These are phyloP conservation scores for Dryobota labecula DNA, from an alignment of 2,888 invertebrate genomes.

Conservation along the genomic window DNA sequence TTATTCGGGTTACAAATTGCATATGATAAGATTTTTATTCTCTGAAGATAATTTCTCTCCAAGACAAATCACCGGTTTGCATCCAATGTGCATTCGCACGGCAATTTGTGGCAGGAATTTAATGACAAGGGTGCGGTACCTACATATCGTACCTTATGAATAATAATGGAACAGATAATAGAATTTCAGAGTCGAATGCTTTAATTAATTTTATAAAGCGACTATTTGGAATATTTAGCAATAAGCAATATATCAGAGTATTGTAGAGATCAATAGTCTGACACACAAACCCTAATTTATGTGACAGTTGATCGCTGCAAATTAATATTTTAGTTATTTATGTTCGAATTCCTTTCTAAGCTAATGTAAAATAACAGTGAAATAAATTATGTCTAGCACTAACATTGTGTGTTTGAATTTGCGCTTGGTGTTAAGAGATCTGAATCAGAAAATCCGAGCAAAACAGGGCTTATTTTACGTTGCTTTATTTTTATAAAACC, in stretches of 20 bases:
- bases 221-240: slow-evolving; percentile 44
- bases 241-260: slow-evolving; percentile 36
- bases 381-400: slow-evolving; percentile 44
- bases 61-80: slow-evolving; percentile 47
- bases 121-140: slow-evolving; percentile 36
- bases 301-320: slow-evolving; percentile 53
- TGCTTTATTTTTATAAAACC: slow-evolving; percentile 8
- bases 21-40: slow-evolving; percentile 66
- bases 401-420: slow-evolving; percentile 43
- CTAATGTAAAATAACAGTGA: slow-evolving; percentile 44
- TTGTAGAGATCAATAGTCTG: slow-evolving; percentile 51
- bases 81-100: slow-evolving; percentile 34
- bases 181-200: slow-evolving; percentile 38
- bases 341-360: slow-evolving; percentile 43
- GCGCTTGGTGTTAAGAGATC: slow-evolving; percentile 31
- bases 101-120: slow-evolving; percentile 37
- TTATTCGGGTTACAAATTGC: slow-evolving; percentile 76
- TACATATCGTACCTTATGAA: slow-evolving; percentile 27
- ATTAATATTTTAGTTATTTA: slow-evolving; percentile 60
- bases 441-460: slow-evolving; percentile 29
- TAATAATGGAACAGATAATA: slow-evolving; percentile 44
- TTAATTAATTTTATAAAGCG: slow-evolving; percentile 50
- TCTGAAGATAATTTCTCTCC: slow-evolving; percentile 58
- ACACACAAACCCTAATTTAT: slow-evolving; percentile 56
- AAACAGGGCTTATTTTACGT: slow-evolving; percentile 1